Percentiles rank a stretch among this genome's conserved stretches.
Evolutionary conservation across 2,797 vertebrate genomes (phyloP).

Genomic region (Helarctos malayanus): DNA sequence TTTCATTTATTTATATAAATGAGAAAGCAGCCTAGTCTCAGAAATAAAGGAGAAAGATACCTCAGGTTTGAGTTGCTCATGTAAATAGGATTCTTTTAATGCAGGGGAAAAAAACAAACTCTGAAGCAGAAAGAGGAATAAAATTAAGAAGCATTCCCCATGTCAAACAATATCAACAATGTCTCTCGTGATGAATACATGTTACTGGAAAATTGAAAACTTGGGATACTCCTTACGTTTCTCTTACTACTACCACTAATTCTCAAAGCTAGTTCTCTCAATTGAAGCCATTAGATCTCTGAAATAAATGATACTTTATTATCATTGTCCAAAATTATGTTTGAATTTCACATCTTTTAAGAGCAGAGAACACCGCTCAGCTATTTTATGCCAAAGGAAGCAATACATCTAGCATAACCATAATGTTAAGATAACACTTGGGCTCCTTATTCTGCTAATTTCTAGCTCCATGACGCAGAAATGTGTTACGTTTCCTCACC

Average conservation of each 20-base stretch:
- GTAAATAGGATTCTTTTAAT: slow-evolving; percentile 19
- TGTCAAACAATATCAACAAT: background rate
- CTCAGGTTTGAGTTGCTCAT: background rate
- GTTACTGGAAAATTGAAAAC: background rate
- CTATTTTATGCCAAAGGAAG: background rate
- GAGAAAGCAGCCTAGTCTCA: background rate
- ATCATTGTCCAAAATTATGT: background rate
- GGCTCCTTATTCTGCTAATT: background rate
- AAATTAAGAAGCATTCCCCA: background rate
- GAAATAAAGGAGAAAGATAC: slow-evolving; percentile 15
- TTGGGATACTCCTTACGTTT: background rate
- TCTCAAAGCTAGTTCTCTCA: background rate
- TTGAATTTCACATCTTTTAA: slow-evolving; percentile 19
- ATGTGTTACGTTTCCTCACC: background rate
- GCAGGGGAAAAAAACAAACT: background rate
- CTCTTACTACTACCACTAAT: background rate
- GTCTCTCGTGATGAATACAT: background rate
- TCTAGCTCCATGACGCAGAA: slow-evolving; percentile 14
- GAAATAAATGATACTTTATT: slow-evolving; percentile 18
- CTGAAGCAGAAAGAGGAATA: slow-evolving; percentile 1
- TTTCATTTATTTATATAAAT: slow-evolving; percentile 1
- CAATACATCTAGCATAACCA: background rate
- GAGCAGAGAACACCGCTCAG: background rate
- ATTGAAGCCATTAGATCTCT: slow-evolving; percentile 3
- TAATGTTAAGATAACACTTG: background rate